Evolutionary conservation across 2,113 vertebrate genomes (phyloP).

Genomic region (Camelus dromedarius): DNA sequence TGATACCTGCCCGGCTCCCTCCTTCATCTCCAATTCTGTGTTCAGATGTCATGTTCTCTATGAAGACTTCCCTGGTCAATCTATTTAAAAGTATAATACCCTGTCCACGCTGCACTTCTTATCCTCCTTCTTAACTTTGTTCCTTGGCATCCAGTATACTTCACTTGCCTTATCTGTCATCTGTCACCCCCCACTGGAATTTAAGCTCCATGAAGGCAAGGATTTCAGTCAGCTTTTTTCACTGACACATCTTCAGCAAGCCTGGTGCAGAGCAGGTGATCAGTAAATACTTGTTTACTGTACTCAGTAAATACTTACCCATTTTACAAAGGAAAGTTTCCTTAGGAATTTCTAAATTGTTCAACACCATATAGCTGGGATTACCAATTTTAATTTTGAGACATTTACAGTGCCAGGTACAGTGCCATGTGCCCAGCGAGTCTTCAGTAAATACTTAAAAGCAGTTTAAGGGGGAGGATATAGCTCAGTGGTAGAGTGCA

Average conservation of each 20-base stretch:
- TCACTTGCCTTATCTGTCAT: not conserved
- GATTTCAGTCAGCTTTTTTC: not conserved
- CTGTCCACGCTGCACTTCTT: not conserved
- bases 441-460: not conserved
- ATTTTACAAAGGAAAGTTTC: conserved; percentile 53
- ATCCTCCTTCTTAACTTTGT: not conserved
- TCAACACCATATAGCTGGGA: not conserved
- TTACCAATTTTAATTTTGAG: conserved; percentile 7
- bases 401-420: not conserved
- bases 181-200: not conserved
- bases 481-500: no score
- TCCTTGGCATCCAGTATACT: not conserved
- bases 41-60: not conserved
- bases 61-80: not conserved
- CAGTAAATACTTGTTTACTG: not conserved
- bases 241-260: not conserved
- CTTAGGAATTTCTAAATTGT: conserved; percentile 22
- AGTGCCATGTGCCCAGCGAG: not conserved
- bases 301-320: not conserved
- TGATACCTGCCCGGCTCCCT: not conserved
- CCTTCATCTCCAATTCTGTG: not conserved
- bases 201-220: not conserved
- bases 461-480: no score
- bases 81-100: not conserved
- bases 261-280: not conserved